These are phyloP conservation scores for Lepidocyrtoides sp. DNA, from an alignment of 2,888 invertebrate genomes.

Conservation along the genomic window DNA sequence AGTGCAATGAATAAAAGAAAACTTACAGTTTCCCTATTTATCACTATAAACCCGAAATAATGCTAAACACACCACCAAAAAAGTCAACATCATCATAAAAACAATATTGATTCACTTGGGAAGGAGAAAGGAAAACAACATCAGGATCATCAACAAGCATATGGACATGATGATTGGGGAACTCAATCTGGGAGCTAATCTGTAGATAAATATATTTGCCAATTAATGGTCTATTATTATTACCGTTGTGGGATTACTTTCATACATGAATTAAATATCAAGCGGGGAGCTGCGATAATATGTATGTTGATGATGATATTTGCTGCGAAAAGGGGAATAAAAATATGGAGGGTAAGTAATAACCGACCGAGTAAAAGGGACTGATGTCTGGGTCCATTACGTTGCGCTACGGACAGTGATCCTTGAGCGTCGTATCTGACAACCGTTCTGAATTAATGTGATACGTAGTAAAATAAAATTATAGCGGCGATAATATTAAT, in stretches of 20 bases:
- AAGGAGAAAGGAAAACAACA: neutral
- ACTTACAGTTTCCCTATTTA: neutral
- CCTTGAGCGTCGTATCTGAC: constrained; percentile 58
- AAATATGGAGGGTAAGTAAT: neutral
- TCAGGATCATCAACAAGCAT: neutral
- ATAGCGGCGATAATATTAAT: constrained; percentile 22
- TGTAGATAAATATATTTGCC: constrained; percentile 83
- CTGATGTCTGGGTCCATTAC: neutral
- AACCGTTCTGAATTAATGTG: constrained; percentile 67
- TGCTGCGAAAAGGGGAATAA: neutral
- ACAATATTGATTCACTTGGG: neutral
- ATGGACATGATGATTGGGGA: constrained; percentile 1
- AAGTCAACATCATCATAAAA: neutral
- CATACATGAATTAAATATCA: constrained; percentile 60
- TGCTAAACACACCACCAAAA: constrained; percentile 31
- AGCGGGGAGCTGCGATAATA: neutral
- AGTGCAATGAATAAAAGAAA: neutral
- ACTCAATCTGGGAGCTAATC: constrained; percentile 78
- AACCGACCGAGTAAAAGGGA: neutral
- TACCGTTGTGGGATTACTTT: constrained; percentile 60
- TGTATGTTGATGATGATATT: neutral
- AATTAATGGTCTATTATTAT: constrained; percentile 81
- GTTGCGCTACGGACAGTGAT: constrained; percentile 24
- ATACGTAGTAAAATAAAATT: constrained; percentile 23
- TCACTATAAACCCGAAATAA: neutral